Evolutionary conservation across 53 echinoderm and acorn worm species (phyloP), one percentile per base, ranked within the genome.

Genomic region (Actinopyga echinites): DNA sequence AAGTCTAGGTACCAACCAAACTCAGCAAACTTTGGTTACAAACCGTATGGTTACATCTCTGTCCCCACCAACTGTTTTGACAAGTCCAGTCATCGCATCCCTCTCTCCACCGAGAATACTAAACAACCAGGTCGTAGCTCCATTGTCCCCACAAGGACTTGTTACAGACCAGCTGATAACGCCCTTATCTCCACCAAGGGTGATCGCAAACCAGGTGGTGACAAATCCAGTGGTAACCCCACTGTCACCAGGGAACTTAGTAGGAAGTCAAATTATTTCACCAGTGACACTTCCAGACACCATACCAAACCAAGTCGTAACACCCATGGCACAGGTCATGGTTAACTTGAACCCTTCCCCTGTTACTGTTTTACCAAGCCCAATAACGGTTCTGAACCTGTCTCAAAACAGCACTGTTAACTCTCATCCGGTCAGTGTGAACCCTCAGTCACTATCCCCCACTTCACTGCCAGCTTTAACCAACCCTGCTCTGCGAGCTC

Each of bases 351-450:
- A 56, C 2, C 56, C 77, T 17, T 32, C 49, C 8, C 53, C 56
- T 1, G 26, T 56, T 19, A 29, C 56, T 15, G 77, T 56, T 1
- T 7, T 75, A 30, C 19, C 53, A 6, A 77, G 56, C 29, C 77
- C 77, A 24, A 77, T 77, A 56, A 77, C 77, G 29, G 54, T 77
- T 7, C 77, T 77, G 45, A 77, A 77, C 53, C 26, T 77, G 8
- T 31, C 77, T 12, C 77, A 77, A 32, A 75, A 36, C 49, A 43
- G 8, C 10, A 22, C 10, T 11, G 20, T 75, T 3, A 75, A 43
- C 5, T 0, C 56, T 1, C 31, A 25, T 21, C 2, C 77, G 17
- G 5, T 77, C 0, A 30, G 28, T 29, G 8, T 62, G 25, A 26
- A 62, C 10, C 62, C 77, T 32, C 15, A 49, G 15, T 15, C 49